Percentiles rank a stretch among this genome's conserved stretches.
These are phyloP conservation scores for Pyrocoelia pectoralis DNA, from an alignment of 2,888 invertebrate genomes.

Conservation along the genomic window DNA sequence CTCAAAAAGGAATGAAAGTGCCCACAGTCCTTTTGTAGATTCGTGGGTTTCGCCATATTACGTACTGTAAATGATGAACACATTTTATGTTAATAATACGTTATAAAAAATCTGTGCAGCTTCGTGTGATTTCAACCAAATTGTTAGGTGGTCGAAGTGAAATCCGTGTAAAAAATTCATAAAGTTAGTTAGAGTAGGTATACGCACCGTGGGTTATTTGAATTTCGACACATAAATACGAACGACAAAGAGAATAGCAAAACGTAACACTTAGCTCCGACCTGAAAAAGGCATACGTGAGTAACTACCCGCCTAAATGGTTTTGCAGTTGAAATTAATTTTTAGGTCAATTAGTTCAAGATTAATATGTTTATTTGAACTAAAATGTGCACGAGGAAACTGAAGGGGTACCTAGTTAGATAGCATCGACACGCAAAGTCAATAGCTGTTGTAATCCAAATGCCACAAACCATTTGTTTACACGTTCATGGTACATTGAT, in stretches of 20 bases:
- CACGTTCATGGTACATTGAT: slow-evolving; percentile 22
- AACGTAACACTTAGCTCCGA: background rate
- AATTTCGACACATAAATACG: slow-evolving; percentile 30
- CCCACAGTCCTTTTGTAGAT: background rate
- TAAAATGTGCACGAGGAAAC: no score
- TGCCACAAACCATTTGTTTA: slow-evolving; percentile 27
- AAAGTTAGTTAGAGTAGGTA: slow-evolving; percentile 11
- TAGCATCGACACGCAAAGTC: slow-evolving; percentile 16
- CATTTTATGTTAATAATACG: slow-evolving; percentile 4
- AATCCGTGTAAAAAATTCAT: slow-evolving; percentile 31
- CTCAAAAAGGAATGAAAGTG: slow-evolving; percentile 11
- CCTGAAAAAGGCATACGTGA: background rate
- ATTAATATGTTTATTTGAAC: background rate
- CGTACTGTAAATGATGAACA: background rate
- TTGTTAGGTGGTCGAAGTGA: slow-evolving; percentile 18
- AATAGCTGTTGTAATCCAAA: slow-evolving; percentile 26
- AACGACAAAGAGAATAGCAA: slow-evolving; percentile 26
- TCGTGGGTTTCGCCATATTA: background rate
- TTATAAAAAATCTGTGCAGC: slow-evolving; percentile 1
- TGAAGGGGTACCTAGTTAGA: no score
- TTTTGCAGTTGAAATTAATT: no score
- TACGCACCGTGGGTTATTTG: slow-evolving; percentile 25
- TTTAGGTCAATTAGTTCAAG: background rate
- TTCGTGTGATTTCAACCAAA: slow-evolving; percentile 16
- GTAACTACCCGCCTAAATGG: background rate